These are phyloP conservation scores for Merodon equestris DNA, from an alignment of 2,888 invertebrate genomes.

Conservation along the genomic window DNA sequence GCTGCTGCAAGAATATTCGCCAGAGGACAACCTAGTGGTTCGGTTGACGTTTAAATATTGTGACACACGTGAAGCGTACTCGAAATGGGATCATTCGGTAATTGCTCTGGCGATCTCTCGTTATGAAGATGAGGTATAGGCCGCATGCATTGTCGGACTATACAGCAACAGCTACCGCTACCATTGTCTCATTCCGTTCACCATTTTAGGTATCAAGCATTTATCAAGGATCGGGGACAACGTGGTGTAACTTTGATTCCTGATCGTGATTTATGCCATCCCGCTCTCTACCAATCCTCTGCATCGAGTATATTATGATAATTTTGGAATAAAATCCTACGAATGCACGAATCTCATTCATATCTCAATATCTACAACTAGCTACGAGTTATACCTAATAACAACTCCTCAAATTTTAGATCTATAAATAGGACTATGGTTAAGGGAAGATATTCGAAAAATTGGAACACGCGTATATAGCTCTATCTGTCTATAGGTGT, in stretches of 20 bases:
- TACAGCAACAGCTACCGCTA: conserved; percentile 25
- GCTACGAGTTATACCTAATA: conserved; percentile 3
- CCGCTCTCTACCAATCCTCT: conserved; percentile 3
- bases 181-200: conserved; percentile 63
- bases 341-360: too few species aligned
- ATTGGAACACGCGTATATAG: conserved; percentile 47
- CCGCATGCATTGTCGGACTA: conserved; percentile 28
- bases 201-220: conserved; percentile 53
- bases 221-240: conserved; percentile 2
- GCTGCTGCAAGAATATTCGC: background rate
- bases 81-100: conserved; percentile 68
- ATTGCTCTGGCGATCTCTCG: conserved; percentile 63
- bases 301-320: too few species aligned
- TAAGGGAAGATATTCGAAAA: conserved; percentile 55
- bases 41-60: conserved; percentile 66
- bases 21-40: conserved; percentile 31
- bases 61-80: conserved; percentile 68
- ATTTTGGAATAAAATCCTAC: too few species aligned
- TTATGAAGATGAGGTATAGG: conserved; percentile 52
- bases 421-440: conserved; percentile 47
- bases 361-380: too few species aligned
- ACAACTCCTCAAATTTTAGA: conserved; percentile 25
- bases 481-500: conserved; percentile 43
- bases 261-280: conserved; percentile 65
- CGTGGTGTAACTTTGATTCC: conserved; percentile 52